Evolutionary conservation across 1,140 invertebrate genomes (phyloP), one percentile per base, ranked within the genome.

Genomic region (Drosophila azteca): DNA sequence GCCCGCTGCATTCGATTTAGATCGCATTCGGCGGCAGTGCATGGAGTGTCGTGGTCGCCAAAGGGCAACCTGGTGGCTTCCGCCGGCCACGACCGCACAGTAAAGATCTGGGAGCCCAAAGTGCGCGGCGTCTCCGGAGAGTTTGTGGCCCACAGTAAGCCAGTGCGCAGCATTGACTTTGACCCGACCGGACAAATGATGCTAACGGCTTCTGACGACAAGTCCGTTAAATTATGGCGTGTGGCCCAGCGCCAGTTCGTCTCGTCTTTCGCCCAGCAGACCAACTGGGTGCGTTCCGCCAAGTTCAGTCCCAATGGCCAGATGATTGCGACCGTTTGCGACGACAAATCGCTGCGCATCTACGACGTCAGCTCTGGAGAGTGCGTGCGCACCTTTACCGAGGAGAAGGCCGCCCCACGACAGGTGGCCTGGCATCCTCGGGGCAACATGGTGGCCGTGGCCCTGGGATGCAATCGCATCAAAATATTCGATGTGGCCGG

Each of bases 401-500:
- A 96, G 91, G 92, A 94, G 39, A 95, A 94, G 91, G 94, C 93
- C 2, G 90, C 93, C 76, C 93, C 94, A 2, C 61, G 92, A 7
- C 93, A 94, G 79, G 91, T 97, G 41, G 95, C 95, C 46, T 97
- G 97, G 93, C 96, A 98, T 92, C 96, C 96, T 3, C 95, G 94
- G 90, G 95, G 95, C 9, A 94, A 94, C 61, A 95, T 95, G 84
- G 93, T 98, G 7, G 97, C 96, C 17, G 94, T 96, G 29, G 96
- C 94, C 4, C 94, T 95, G 67, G 94, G 94, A 45, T 94, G 95
- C 80, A 95, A 95, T 46, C 94, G 94, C 78, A 94, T 97, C 1
- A 96, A 97, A 92, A 92, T 98, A n/a, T 98, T 96, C 93, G 97
- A 98, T 91, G 92, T 97, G 6, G 93, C 95, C 84, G 95, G 94